Evolutionary conservation across 2,797 vertebrate genomes (phyloP).

Genomic region (Vipera ursinii): DNA sequence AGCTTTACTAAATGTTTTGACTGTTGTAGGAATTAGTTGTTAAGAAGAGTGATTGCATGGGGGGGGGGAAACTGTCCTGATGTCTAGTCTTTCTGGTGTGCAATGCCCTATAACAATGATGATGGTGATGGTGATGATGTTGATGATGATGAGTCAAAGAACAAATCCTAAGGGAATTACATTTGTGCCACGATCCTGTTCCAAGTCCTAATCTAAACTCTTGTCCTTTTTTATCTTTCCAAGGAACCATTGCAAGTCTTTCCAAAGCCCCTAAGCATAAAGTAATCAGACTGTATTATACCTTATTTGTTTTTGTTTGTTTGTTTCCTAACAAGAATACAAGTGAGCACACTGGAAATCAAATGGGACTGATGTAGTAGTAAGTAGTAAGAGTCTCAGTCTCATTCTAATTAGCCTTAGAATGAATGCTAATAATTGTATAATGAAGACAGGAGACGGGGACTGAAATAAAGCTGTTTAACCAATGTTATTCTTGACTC

Average conservation of each 20-base stretch:
- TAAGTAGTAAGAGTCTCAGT: conserved; percentile 44
- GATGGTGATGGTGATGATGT: too few species aligned
- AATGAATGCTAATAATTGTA: conserved; percentile 57
- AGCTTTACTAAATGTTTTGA: too few species aligned
- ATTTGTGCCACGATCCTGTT: too few species aligned
- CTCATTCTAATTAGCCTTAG: background rate
- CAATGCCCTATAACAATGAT: too few species aligned
- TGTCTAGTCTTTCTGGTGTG: too few species aligned
- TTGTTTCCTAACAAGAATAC: conserved; percentile 25
- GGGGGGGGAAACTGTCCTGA: too few species aligned
- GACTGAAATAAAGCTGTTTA: conserved; percentile 53
- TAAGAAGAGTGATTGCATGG: too few species aligned
- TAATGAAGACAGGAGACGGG: conserved; percentile 55
- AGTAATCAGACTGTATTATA: conserved; percentile 16
- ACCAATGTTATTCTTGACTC: conserved; percentile 48
- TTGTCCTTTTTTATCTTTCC: background rate
- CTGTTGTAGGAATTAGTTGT: too few species aligned
- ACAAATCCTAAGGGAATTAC: too few species aligned
- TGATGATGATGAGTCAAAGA: too few species aligned
- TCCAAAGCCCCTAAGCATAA: background rate
- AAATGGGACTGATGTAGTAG: conserved; percentile 45
- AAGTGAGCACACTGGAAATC: conserved; percentile 51
- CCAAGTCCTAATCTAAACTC: too few species aligned
- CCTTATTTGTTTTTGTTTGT: conserved; percentile 28
- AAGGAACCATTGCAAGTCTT: background rate